These are phyloP conservation scores for Catonia carolina DNA, from an alignment of 2,888 invertebrate species.

Conservation along the genomic window DNA sequence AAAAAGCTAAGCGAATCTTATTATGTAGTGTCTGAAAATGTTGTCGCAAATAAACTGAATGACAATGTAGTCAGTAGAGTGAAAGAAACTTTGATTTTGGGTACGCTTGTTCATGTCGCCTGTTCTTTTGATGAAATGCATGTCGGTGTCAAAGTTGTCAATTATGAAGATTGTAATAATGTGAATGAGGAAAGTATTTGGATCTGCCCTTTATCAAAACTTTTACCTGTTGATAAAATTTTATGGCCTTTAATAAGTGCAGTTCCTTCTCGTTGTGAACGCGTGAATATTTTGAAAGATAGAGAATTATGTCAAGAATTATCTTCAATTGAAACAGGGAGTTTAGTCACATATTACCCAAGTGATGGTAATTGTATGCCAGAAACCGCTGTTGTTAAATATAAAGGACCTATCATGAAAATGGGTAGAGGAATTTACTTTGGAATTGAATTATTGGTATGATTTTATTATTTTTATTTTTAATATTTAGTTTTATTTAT, in stretches of 20 bases:
- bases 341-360: constrained; percentile 30
- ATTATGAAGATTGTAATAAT: constrained; percentile 27
- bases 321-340: constrained; percentile 30
- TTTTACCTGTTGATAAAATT: constrained; percentile 30
- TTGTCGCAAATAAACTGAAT: constrained; percentile 20
- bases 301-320: constrained; percentile 31
- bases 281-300: constrained; percentile 29
- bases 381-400: constrained; percentile 32
- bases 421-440: constrained; percentile 35
- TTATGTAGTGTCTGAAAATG: constrained; percentile 26
- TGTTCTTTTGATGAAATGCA: constrained; percentile 21
- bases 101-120: constrained; percentile 31
- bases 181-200: constrained; percentile 30
- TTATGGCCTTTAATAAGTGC: constrained; percentile 32
- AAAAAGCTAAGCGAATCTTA: constrained; percentile 21
- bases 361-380: constrained; percentile 23
- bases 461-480: constrained; percentile 15
- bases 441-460: constrained; percentile 37
- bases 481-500: no score
- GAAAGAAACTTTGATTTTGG: constrained; percentile 22
- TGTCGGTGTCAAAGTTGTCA: constrained; percentile 31
- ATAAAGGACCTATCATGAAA: constrained; percentile 33
- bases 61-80: not conserved
- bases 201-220: constrained; percentile 29
- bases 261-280: constrained; percentile 29